Evolutionary conservation across 1,140 invertebrate species (phyloP).

Genomic region (Pantala flavescens): DNA sequence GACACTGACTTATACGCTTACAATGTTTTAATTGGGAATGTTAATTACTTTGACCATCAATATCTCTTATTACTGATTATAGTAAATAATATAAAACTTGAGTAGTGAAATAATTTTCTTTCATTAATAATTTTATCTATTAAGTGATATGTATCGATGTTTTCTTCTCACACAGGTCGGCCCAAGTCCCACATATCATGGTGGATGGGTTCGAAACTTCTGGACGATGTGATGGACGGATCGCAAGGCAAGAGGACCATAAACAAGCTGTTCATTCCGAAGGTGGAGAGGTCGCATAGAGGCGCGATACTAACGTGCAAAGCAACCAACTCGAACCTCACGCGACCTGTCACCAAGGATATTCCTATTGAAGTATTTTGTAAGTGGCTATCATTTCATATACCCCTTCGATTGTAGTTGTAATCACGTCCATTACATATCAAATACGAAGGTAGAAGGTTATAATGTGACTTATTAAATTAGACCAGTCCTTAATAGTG

Average conservation of each 20-base stretch:
- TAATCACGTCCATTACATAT: too few species aligned
- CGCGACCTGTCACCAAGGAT: slow-evolving; percentile 44
- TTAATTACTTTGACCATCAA: too few species aligned
- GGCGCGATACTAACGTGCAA: slow-evolving; percentile 54
- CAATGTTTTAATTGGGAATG: too few species aligned
- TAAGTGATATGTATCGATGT: neutral
- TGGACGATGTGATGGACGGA: slow-evolving; percentile 54
- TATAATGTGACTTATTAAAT: too few species aligned
- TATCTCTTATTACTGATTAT: too few species aligned
- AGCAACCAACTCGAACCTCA: slow-evolving; percentile 52
- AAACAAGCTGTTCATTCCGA: slow-evolving; percentile 53
- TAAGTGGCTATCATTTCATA: slow-evolving; percentile 38
- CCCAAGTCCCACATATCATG: slow-evolving; percentile 21
- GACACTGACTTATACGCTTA: too few species aligned
- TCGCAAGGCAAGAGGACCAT: slow-evolving; percentile 46
- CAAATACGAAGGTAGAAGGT: too few species aligned
- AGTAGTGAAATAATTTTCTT: too few species aligned
- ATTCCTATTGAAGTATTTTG: slow-evolving; percentile 50
- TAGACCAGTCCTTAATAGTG: too few species aligned
- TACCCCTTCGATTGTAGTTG: too few species aligned
- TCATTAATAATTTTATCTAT: too few species aligned
- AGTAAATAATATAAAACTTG: too few species aligned
- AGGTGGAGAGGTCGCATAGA: slow-evolving; percentile 48
- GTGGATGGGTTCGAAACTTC: slow-evolving; percentile 44
- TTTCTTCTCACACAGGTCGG: slow-evolving; percentile 20